Base-by-base conservation (phyloP, 2,888 invertebrate species). In the Orthonychiurus folsomi region DNA sequence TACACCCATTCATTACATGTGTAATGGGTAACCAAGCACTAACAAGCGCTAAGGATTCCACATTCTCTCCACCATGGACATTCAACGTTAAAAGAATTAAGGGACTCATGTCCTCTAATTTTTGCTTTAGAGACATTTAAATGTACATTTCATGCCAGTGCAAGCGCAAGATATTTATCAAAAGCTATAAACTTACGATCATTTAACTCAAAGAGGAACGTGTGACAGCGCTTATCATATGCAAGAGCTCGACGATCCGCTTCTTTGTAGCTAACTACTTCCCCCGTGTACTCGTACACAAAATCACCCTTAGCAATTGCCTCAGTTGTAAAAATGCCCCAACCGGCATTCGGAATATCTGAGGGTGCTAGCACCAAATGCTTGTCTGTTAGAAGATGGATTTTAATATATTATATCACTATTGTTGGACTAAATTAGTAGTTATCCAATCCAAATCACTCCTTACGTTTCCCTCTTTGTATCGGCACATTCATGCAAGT, bases 181-280 rank as follows among this genome's bases (percentile, higher is more conserved):
- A 37, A 37, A 37, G 37, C 15, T 9, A 5, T 37, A 55, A 24
- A 55, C 25, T 24, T 55, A 55, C 55, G 23, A 23, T 21, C 21
- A 24, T 55, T 55, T 5, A 55, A 24, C 18, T 55, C 55, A 55
- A 55, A 55, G 3, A 55, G 55, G 55, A 21, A 55, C 9, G 55
- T 55, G 55, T 55, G 55, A 24, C 55, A 55, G 5, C 55, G 55
- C 24, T 55, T 55, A 12, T 55, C 23, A 25, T 55, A 55, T 21
- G 20, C 55, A 12, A 55, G 3, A 24, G 55, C 55, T 24, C 55
- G 21, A 5, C 55, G 55, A 21, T 55, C 55, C 3, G 55, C 55
- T 23, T 55, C 55, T 23, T 2, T 5, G 15, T 20, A 15, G 24
- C 24, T 55, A 55, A 55, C 25, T 2, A 55, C 9, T 23, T 55